Percentiles rank a stretch among this genome's conserved stretches.
Evolutionary conservation across 2,888 invertebrate species (phyloP).

Genomic region (Alloscopus bannaensis): DNA sequence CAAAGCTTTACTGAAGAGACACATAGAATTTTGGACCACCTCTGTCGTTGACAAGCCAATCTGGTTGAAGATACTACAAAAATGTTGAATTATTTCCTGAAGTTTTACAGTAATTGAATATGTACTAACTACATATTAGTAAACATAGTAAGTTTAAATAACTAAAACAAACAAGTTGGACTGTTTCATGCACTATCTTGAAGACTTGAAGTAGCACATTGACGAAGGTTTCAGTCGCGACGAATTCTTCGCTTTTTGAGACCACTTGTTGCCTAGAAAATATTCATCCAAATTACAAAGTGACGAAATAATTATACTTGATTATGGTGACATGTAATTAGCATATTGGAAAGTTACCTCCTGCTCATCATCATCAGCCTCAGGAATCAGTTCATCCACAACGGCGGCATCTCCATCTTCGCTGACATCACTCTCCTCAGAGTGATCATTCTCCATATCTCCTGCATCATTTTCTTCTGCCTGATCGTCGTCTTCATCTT

Average conservation of each 20-base stretch:
- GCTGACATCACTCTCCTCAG: conserved; percentile 23
- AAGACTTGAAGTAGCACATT: too few species aligned
- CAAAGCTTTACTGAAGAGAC: too few species aligned
- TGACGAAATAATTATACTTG: too few species aligned
- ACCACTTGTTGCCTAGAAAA: conserved; percentile 15
- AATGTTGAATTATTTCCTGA: too few species aligned
- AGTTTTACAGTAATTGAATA: too few species aligned
- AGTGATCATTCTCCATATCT: conserved; percentile 12
- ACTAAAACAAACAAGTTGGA: too few species aligned
- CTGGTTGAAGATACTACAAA: too few species aligned
- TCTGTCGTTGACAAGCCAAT: too few species aligned
- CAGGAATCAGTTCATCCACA: conserved; percentile 17
- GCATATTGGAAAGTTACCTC: conserved; percentile 11
- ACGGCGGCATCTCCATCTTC: conserved; percentile 17
- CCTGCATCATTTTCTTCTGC: conserved; percentile 20
- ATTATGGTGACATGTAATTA: background rate
- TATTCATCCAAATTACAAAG: background rate
- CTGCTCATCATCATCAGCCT: conserved; percentile 33
- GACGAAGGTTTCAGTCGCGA: conserved; percentile 33
- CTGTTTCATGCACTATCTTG: too few species aligned
- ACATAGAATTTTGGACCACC: too few species aligned
- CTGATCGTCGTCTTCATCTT: background rate
- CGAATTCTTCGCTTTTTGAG: conserved; percentile 37
- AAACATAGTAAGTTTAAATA: too few species aligned
- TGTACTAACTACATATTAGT: too few species aligned